Base-by-base conservation (phyloP, 1,140 invertebrate genomes). In the Trachymyrmex septentrionalis region DNA sequence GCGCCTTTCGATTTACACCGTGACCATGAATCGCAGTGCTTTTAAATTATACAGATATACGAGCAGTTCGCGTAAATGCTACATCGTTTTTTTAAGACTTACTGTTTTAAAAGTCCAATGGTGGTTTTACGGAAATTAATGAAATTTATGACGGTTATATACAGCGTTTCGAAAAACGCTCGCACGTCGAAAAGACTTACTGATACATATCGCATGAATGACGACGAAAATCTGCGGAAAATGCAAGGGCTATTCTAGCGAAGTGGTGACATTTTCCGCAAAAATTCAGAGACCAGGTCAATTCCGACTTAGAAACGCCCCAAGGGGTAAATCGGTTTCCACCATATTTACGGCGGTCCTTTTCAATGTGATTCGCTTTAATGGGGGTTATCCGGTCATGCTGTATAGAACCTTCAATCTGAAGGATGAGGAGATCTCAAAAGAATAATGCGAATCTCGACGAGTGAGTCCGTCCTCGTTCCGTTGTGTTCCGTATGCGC, bases 301-400 rank as follows among this genome's bases (percentile, higher is more conserved):
- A 88, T 89, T 86, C 67, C 72, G 82, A 34, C 44, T 85, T 64
- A 78, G 82, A 85, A 78, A 34, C 30, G 85, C 44, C 81, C 48
- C 63, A 57, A 85, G 85, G 81, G 87, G 63, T 69, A 67, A 90
- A 91, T 89, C 85, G 82, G 75, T 67, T 82, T 72, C 71, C 75
- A 87, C 80, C 78, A 57, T 84, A 82, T 86, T 77, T 77, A 64
- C 86, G 64, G 78, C 86, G 69, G 71, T 80, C 66, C 86, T 92
- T 90, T 89, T 90, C 91, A 91, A 90, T 84, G 89, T 66, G 57
- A 73, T 85, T 80, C 82, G 61, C 88, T 76, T 89, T 91, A 91
- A 91, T 92, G 88, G 85, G 87, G 86, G 82, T 90, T 72, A 86
- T 86, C 30, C 76, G 72, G 73, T 64, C 66, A 19, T 34, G 50